Base-by-base conservation (phyloP, 92 coral and sea anemone genomes). In the Parazoanthus atlanticus region DNA sequence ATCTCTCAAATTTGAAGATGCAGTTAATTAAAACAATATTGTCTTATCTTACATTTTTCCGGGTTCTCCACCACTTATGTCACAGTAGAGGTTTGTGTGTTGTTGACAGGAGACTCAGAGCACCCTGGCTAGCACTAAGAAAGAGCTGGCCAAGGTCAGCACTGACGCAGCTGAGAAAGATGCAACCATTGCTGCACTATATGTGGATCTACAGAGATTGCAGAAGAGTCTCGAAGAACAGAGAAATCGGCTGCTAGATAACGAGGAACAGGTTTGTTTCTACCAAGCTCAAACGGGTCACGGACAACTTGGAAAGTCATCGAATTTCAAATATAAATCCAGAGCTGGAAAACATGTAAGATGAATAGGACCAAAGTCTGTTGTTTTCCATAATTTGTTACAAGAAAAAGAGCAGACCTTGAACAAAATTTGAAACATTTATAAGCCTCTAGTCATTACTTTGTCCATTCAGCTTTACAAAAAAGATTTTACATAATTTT, bases 131-230 rank as follows among this genome's bases (percentile, higher is more conserved):
- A 79, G 82, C 26, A 88, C 88, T 28, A 91, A 88, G 21, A 93
- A 92, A 73, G 98, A 95, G 71, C 88, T 97, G 26, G 92, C 98
- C 5, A 91, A 93, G 78, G 79, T 93, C 12, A 94, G 87, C 36
- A 89, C 94, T 49, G 96, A 95, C 67, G 88, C 93, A 38, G 96
- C 98, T 21, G 98, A 94, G 93, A 97, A 94, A 79, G 98, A 97
- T 81, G 95, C 96, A 21, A 81, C 72, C 33, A 89, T 94, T 47
- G 98, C 99, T 2, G 91, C 95, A 29, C 93, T 95, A 56, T 86
- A 91, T 82, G 90, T 95, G 33, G 98, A 97, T 64, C 66, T 94
- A 25, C 96, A 95, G 78, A 90, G 85, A 49, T 78, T 96, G 92
- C 90, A 91, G 34, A 92, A 88, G 76, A 85, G 77, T 11, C 23